Evolutionary conservation across 2,113 vertebrate genomes (phyloP), one percentile per base, ranked within the genome.

Genomic region (Mustela lutreola): DNA sequence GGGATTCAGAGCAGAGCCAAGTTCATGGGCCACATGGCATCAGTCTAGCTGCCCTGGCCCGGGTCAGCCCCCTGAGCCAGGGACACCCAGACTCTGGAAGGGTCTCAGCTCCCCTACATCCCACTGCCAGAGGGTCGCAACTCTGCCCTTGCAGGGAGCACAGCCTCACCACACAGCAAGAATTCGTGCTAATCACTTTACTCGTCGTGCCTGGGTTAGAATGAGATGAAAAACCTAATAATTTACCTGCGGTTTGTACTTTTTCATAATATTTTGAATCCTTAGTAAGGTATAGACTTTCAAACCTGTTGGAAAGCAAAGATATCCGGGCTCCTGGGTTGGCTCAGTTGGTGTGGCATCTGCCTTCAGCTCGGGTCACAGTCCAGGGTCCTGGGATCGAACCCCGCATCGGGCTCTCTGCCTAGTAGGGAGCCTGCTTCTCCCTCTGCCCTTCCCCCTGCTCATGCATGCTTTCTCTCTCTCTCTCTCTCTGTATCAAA

Each of bases 261-360:
- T 90, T 78, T 86, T 82, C 60, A 18, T 62, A 83, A 48, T 53
- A 62, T 18, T 86, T 60, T 86, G 50, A 95, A 62, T 21, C 39
- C 62, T 33, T 76, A 97, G 31, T 70, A 87, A 96, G 95, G 33
- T 53, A 24, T 83, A 31, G 91, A 62, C 31, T 50, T 87, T 58
- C 7, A 83, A 75, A 60, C 45, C 31, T 9, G 0, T 85, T 71
- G 62, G 48, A 80, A 88, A 75, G 26, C 71, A 93, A 58, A 93
- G 80, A 26, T 45, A 70, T 9, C 7, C 4, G 67, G 67, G 67
- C 0, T 0, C 33, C 33, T 36, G 16, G 8, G 67, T 36, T 36
- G 67, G 16, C 16, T 36, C 33, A 21, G 33, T 70, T 0, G 67
- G 67, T 36, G 19, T 9, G 21, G 33, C 18, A 0, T n/a, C n/a